Percentiles rank a stretch among this genome's conserved stretches.
Evolutionary conservation across 2,797 vertebrate genomes (phyloP).

Genomic region (Chelonia mydas): DNA sequence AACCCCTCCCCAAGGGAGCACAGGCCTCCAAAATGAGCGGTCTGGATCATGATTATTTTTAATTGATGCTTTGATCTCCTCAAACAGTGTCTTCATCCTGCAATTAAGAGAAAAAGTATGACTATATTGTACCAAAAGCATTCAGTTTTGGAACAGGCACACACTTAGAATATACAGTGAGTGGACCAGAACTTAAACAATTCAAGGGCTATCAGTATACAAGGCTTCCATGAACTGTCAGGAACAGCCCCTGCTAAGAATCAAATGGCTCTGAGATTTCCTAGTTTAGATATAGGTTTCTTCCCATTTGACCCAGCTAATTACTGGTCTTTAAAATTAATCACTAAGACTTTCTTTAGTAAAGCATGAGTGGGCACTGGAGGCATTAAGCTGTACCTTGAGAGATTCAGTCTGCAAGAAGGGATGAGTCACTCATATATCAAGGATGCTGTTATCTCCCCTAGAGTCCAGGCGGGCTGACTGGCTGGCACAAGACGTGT

Average conservation of each 20-base stretch:
- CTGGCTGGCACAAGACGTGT: neutral
- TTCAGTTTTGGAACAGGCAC: neutral
- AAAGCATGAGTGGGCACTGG: neutral
- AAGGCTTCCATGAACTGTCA: neutral
- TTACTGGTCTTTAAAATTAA: neutral
- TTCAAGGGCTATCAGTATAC: neutral
- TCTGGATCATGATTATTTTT: constrained; percentile 89
- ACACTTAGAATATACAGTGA: neutral
- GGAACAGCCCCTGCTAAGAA: neutral
- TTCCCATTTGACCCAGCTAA: neutral
- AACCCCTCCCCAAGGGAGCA: constrained; percentile 93
- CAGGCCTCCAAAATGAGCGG: constrained; percentile 92
- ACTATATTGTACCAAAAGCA: neutral
- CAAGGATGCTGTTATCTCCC: neutral
- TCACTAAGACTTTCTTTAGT: too few species aligned
- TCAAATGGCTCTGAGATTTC: neutral
- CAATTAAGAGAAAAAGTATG: constrained; percentile 11
- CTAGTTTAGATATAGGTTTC: neutral
- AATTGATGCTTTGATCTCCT: constrained; percentile 92
- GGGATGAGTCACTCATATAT: neutral
- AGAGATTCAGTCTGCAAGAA: neutral
- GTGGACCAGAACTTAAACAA: neutral
- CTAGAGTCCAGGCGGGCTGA: neutral
- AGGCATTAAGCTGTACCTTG: neutral
- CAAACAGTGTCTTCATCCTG: constrained; percentile 93